These are phyloP conservation scores for Brienomyrus longianalis DNA, from an alignment of 2,113 vertebrate species.

Conservation along the genomic window DNA sequence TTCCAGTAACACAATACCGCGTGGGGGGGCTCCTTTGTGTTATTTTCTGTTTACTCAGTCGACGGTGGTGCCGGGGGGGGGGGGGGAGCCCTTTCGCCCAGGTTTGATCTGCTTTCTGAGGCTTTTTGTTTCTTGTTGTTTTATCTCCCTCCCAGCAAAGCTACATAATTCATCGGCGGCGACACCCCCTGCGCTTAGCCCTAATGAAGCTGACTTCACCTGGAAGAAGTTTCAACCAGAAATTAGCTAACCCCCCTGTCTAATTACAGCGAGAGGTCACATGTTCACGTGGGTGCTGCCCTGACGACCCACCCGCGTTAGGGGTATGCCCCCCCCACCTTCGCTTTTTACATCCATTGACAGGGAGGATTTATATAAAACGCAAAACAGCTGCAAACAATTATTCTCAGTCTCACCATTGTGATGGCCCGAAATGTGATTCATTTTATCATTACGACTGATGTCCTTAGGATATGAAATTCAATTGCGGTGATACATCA, in stretches of 20 bases:
- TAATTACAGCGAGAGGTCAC: neutral
- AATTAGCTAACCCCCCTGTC: neutral
- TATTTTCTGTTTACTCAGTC: conserved; percentile 17
- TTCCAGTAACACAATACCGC: conserved; percentile 12
- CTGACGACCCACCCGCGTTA: neutral
- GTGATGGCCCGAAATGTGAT: neutral
- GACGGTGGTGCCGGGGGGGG: neutral
- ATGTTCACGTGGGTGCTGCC: neutral
- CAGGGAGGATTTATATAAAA: neutral
- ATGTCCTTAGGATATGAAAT: conserved; percentile 3
- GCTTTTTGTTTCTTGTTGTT: neutral
- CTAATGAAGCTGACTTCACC: neutral
- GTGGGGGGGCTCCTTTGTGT: conserved; percentile 10
- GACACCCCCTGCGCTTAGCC: neutral
- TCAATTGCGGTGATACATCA: neutral
- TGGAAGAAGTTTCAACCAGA: neutral
- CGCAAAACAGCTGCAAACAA: neutral
- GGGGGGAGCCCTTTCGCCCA: neutral
- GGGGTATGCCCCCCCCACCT: neutral
- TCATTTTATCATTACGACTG: conserved; percentile 3
- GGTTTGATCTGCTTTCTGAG: neutral
- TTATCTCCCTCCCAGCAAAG: neutral
- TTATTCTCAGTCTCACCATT: neutral
- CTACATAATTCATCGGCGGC: neutral
- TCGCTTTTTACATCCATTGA: neutral